A percentile compares a stretch with the other conserved stretches of the same genome.
Evolutionary conservation across 2,797 vertebrate genomes (phyloP).

Genomic region (Sebastes baramenuke): DNA sequence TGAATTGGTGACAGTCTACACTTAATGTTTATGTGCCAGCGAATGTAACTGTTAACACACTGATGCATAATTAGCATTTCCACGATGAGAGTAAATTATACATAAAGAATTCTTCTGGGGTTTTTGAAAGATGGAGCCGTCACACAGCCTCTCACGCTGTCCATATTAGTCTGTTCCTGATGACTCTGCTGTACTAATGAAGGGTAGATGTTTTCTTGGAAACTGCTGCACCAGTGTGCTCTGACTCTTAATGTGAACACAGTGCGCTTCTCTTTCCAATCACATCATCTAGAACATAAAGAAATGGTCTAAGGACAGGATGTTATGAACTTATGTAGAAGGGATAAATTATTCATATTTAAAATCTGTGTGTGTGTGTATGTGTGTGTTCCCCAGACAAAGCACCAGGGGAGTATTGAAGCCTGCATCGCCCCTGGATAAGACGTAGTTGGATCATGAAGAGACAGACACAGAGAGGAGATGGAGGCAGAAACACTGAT

Average conservation of each 20-base stretch:
- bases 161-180: neutral
- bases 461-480: conserved; percentile 5
- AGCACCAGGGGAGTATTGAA: conserved; percentile 27
- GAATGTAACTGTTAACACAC: neutral
- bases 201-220: conserved; percentile 12
- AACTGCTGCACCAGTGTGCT: conserved; percentile 13
- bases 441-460: conserved; percentile 34
- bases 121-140: neutral
- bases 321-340: neutral
- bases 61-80: neutral
- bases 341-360: conserved; percentile 6
- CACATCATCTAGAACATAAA: neutral
- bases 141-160: conserved; percentile 1
- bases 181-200: conserved; percentile 16
- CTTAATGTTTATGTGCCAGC: neutral
- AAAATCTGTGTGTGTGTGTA: conserved; percentile 7
- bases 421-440: conserved; percentile 34
- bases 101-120: neutral
- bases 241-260: conserved; percentile 28
- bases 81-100: neutral
- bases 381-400: conserved; percentile 21
- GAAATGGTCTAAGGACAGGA: neutral
- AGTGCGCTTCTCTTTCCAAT: neutral
- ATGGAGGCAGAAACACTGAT: neutral
- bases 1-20: neutral